These are phyloP conservation scores for Uromys caudimaculatus DNA, from an alignment of 2,797 vertebrate species.

Conservation along the genomic window DNA sequence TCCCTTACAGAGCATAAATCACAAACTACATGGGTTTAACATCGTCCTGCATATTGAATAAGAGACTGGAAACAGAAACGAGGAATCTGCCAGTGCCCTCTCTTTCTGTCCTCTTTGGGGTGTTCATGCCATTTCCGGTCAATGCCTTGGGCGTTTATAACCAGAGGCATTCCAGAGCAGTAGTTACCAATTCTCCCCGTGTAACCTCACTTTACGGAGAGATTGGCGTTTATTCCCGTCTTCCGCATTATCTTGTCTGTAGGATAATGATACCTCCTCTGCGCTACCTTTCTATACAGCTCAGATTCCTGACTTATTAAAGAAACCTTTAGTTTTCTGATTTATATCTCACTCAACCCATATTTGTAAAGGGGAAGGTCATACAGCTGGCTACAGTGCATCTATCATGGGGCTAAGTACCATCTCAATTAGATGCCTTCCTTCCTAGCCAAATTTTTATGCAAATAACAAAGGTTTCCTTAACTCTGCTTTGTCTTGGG, in stretches of 20 bases:
- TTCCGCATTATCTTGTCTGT: not conserved
- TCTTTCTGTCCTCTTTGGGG: not conserved
- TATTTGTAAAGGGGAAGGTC: not conserved
- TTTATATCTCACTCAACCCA: not conserved
- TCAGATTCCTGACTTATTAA: conserved; percentile 6
- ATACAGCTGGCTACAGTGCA: not conserved
- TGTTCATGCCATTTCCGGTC: not conserved
- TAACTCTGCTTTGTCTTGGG: not conserved
- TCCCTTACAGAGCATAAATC: not conserved
- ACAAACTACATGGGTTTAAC: not conserved
- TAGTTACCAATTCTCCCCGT: not conserved
- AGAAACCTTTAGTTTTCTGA: not conserved
- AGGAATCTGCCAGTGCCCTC: not conserved
- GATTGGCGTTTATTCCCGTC: not conserved
- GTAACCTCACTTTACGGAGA: not conserved
- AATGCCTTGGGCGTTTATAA: not conserved
- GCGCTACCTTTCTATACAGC: not conserved
- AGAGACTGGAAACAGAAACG: not conserved
- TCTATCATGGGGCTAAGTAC: not conserved
- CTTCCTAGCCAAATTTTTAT: conserved; percentile 23
- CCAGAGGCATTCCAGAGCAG: not conserved
- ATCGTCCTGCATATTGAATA: not conserved
- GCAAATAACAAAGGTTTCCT: not conserved
- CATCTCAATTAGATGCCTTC: conserved; percentile 29
- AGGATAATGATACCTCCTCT: not conserved